Conservation (phyloP, 2,888 invertebrate species). For the Ormyrus thymus region DNA sequence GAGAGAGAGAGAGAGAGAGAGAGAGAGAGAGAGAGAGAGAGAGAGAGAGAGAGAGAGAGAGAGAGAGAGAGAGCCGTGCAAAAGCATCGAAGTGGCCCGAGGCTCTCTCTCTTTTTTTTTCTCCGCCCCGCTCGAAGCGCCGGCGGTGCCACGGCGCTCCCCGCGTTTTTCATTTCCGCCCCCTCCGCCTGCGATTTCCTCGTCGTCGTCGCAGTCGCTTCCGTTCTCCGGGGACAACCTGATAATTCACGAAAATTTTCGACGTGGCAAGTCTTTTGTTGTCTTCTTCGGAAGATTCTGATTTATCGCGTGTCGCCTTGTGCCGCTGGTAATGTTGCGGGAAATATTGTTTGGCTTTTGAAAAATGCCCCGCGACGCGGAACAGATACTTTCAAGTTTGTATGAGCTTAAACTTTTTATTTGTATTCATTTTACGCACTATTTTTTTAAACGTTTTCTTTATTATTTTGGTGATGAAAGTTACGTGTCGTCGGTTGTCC, state of each 20-base stretch:
- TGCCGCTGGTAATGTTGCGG: too few species aligned
- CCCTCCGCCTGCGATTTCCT: slow-evolving; percentile 17
- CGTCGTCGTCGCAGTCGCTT: slow-evolving; percentile 20
- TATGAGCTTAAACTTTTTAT: too few species aligned
- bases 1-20: slow-evolving; percentile 9
- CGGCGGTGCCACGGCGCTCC: not conserved
- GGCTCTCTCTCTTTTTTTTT: not conserved
- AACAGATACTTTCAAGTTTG: too few species aligned
- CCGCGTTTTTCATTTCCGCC: slow-evolving; percentile 13
- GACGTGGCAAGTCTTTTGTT: not conserved
- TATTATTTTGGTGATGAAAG: too few species aligned
- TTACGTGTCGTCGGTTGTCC: too few species aligned
- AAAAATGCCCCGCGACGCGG: too few species aligned
- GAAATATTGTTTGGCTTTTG: too few species aligned
- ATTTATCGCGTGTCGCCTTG: too few species aligned
- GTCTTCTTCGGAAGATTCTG: not conserved
- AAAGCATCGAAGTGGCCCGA: not conserved
- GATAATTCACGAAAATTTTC: slow-evolving; percentile 5
- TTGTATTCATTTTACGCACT: too few species aligned
- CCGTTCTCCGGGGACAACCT: slow-evolving; percentile 2
- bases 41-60: too few species aligned
- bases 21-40: slow-evolving; percentile 8
- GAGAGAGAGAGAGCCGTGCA: too few species aligned
- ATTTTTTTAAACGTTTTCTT: too few species aligned
- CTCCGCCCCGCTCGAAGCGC: not conserved